phyloP scores from a whole-genome alignment of 2,797 vertebrate species.

The Gymnoscopelus microlampas region DNA sequence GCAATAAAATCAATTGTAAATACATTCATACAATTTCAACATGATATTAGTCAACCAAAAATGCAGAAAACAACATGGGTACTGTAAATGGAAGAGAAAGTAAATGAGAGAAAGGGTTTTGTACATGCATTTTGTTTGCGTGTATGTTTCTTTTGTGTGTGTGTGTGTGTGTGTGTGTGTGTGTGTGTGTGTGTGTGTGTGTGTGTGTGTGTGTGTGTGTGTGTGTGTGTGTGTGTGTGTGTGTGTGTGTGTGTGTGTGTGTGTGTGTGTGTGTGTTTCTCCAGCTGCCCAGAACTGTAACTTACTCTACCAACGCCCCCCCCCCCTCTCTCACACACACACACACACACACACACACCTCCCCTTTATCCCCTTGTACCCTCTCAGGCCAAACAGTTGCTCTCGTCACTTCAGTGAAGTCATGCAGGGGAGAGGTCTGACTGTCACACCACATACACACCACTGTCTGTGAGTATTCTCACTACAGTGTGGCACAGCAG shows the following conservation, averaged over 20 bases:
- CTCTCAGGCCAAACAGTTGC: slow-evolving; percentile 61
- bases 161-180: slow-evolving; percentile 11
- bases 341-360: neutral
- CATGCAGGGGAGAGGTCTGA: slow-evolving; percentile 34
- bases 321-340: slow-evolving; percentile 12
- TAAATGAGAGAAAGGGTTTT: neutral
- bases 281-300: slow-evolving; percentile 63
- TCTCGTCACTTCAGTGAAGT: slow-evolving; percentile 55
- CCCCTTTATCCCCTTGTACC: slow-evolving; percentile 39
- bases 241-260: slow-evolving; percentile 17
- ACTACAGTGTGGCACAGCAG: no score
- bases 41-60: no score
- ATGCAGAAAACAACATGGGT: no score
- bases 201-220: slow-evolving; percentile 8
- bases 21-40: no score
- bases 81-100: no score
- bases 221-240: slow-evolving; percentile 42
- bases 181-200: slow-evolving; percentile 43
- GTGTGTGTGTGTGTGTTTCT: slow-evolving; percentile 48
- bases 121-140: slow-evolving; percentile 6
- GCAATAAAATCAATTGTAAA: no score
- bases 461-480: no score
- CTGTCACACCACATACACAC: slow-evolving; percentile 1
- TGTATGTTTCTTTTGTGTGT: slow-evolving; percentile 11
- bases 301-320: slow-evolving; percentile 27